Evolutionary conservation across 2,113 vertebrate species (phyloP).

Genomic region (Scartelaos histophorus): DNA sequence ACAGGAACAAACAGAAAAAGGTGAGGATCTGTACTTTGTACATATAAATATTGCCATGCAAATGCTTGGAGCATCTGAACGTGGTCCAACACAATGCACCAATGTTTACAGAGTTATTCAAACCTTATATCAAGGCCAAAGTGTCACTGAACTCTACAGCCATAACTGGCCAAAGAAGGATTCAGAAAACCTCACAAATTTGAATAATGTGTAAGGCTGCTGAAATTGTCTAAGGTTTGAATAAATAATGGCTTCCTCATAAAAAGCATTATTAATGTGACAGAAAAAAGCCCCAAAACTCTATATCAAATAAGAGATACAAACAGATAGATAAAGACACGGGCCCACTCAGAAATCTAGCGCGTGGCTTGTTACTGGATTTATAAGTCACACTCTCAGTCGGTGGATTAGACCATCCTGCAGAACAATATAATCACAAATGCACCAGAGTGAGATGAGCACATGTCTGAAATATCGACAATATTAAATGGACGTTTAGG

Average conservation of each 20-base stretch:
- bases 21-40: constrained; percentile 1
- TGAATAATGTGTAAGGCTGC: background rate
- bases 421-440: constrained; percentile 89
- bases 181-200: background rate
- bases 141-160: background rate
- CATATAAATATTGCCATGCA: constrained; percentile 4
- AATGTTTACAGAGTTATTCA: constrained; percentile 30
- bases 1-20: background rate
- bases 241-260: constrained; percentile 30
- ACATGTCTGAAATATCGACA: constrained; percentile 41
- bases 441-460: constrained; percentile 80
- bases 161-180: background rate
- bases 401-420: constrained; percentile 99
- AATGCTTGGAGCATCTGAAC: background rate
- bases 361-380: constrained; percentile 99
- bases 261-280: constrained; percentile 17
- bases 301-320: constrained; percentile 94
- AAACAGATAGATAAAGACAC: constrained; percentile 99
- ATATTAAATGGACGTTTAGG: constrained; percentile 1
- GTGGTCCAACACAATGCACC: background rate
- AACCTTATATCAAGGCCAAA: constrained; percentile 23
- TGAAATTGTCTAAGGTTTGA: constrained; percentile 28
- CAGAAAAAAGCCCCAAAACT: constrained; percentile 60
- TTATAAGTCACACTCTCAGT: constrained; percentile 98
- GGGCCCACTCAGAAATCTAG: constrained; percentile 99